Percentiles rank a stretch among this genome's conserved stretches.
These are phyloP conservation scores for Caenorhabditis briggsae DNA, from an alignment of 1,140 invertebrate genomes.

Conservation along the genomic window DNA sequence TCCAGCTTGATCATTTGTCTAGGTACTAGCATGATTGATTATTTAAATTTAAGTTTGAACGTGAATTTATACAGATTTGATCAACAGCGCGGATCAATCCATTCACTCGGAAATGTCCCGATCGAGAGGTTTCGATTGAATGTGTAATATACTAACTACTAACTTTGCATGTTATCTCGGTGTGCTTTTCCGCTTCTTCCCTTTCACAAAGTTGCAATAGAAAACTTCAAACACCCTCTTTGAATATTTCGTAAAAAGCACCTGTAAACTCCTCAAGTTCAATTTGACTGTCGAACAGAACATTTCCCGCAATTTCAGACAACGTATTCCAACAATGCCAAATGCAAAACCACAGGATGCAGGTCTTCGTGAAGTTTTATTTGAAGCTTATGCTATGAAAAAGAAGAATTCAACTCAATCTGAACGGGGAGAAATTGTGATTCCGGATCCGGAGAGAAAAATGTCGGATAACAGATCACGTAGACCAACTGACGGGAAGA, in stretches of 20 bases:
- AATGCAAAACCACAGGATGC: not conserved
- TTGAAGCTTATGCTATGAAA: not conserved
- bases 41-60: not conserved
- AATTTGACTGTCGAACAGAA: not conserved
- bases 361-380: slow-evolving; percentile 1
- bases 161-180: not conserved
- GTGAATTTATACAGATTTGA: slow-evolving; percentile 43
- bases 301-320: not conserved
- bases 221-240: not conserved
- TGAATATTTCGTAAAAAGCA: not conserved
- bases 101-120: slow-evolving; percentile 39
- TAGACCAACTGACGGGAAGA: not conserved
- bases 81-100: slow-evolving; percentile 56
- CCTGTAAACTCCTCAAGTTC: not conserved
- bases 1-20: slow-evolving; percentile 21
- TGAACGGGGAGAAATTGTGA: slow-evolving; percentile 1
- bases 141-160: slow-evolving; percentile 1
- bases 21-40: not conserved
- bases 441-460: slow-evolving; percentile 28
- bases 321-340: not conserved
- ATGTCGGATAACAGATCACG: slow-evolving; percentile 24
- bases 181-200: not conserved
- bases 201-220: not conserved
- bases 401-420: slow-evolving; percentile 48
- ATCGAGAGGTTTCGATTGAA: slow-evolving; percentile 12